Evolutionary conservation across 2,888 invertebrate genomes (phyloP).

Genomic region (Alitta virens): DNA sequence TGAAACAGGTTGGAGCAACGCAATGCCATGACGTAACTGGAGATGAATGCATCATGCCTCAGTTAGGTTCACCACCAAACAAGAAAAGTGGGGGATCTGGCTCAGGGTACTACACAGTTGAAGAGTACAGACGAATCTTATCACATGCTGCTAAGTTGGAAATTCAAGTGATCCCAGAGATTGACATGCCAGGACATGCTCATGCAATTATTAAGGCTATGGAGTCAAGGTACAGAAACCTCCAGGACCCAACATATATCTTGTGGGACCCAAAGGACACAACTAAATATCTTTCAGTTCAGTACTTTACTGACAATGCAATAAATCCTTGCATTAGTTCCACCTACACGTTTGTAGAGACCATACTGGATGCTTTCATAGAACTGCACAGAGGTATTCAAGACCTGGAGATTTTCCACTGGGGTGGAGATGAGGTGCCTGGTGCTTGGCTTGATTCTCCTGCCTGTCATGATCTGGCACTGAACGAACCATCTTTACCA

Average conservation of each 20-base stretch:
- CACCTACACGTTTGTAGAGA: conserved; percentile 41
- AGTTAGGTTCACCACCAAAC: conserved; percentile 43
- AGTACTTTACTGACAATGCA: conserved; percentile 44
- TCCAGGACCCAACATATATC: not conserved
- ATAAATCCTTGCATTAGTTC: conserved; percentile 47
- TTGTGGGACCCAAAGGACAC: not conserved
- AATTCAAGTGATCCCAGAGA: conserved; percentile 47
- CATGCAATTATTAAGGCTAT: conserved; percentile 47
- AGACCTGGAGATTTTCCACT: conserved; percentile 39
- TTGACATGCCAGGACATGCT: conserved; percentile 46
- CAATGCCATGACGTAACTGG: conserved; percentile 43
- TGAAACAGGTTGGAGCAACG: conserved; percentile 37
- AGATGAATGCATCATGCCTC: conserved; percentile 39
- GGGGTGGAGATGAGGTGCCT: conserved; percentile 49
- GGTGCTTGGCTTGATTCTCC: conserved; percentile 44
- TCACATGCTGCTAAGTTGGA: conserved; percentile 37
- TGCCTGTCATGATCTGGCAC: conserved; percentile 31
- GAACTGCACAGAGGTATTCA: conserved; percentile 35
- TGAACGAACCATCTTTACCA: conserved; percentile 5
- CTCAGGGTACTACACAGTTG: conserved; percentile 39
- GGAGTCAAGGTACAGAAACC: conserved; percentile 29
- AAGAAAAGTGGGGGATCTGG: conserved; percentile 32
- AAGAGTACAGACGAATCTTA: conserved; percentile 46
- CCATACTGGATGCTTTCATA: conserved; percentile 27
- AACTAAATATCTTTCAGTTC: conserved; percentile 39